Evolutionary conservation across 2,113 vertebrate genomes (phyloP).

Genomic region (Myxocyprinus asiaticus): DNA sequence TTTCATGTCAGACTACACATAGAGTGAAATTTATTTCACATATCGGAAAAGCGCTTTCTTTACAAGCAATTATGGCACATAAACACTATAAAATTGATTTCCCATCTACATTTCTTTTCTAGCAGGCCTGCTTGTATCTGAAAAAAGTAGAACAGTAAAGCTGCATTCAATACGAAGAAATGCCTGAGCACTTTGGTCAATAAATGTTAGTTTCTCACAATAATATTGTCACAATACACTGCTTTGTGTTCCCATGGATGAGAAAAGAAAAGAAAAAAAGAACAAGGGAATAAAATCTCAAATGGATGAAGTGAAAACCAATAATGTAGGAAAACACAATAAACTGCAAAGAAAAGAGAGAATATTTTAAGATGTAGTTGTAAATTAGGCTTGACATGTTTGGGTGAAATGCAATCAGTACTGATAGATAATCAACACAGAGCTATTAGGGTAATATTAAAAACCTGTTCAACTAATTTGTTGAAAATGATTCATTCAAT

Average conservation of each 20-base stretch:
- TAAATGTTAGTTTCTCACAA: slow-evolving; percentile 1
- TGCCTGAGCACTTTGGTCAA: background rate
- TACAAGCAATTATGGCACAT: background rate
- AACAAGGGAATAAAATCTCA: background rate
- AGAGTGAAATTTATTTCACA: too few relatives aligned
- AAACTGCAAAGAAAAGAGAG: slow-evolving; percentile 2
- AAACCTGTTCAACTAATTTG: too few relatives aligned
- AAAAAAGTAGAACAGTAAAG: background rate
- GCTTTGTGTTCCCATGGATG: background rate
- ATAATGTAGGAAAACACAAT: background rate
- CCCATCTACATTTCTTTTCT: background rate
- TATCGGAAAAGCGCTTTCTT: background rate
- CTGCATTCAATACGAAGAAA: background rate
- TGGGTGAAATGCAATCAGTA: background rate
- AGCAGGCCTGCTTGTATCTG: background rate
- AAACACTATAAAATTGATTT: background rate
- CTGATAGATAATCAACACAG: too few relatives aligned
- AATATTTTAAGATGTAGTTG: slow-evolving; percentile 9
- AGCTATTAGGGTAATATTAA: too few relatives aligned
- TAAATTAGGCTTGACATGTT: background rate
- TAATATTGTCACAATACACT: background rate
- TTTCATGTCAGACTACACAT: background rate
- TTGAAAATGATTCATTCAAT: too few relatives aligned
- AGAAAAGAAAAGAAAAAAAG: background rate
- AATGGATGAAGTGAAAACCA: background rate